Percentiles rank a stretch among this genome's conserved stretches.
These are phyloP conservation scores for Crambe crambe DNA, from an alignment of 37 sponge, comb jelly and placozoan species.

Conservation along the genomic window DNA sequence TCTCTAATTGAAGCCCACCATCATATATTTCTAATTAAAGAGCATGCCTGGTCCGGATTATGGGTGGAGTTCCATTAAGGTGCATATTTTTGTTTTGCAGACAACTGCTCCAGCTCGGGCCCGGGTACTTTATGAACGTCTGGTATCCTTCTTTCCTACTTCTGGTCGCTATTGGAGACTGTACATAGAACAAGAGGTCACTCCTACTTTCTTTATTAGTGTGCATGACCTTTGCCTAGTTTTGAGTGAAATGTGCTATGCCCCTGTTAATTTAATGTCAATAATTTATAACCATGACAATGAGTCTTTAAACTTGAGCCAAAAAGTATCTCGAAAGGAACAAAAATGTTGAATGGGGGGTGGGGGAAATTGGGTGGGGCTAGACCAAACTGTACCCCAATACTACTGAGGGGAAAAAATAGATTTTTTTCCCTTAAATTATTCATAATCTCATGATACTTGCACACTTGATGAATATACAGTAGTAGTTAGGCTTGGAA, in stretches of 20 bases:
- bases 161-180: constrained; percentile 95
- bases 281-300: neutral
- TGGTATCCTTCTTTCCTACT: constrained; percentile 89
- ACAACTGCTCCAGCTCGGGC: constrained; percentile 57
- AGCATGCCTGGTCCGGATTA: neutral
- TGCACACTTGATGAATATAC: no score
- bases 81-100: constrained; percentile 9
- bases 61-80: neutral
- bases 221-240: constrained; percentile 21
- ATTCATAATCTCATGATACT: no score
- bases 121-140: constrained; percentile 83
- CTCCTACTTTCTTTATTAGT: constrained; percentile 15
- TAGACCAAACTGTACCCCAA: no score
- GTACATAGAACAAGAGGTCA: constrained; percentile 97
- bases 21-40: no score
- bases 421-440: no score
- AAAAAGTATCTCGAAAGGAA: no score
- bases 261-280: constrained; percentile 1
- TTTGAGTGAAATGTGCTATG: neutral
- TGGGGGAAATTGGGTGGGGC: no score
- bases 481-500: no score
- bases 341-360: no score
- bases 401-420: no score
- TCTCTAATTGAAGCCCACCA: neutral
- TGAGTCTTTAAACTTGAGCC: constrained; percentile 3